A percentile compares a stretch with the other conserved stretches of the same genome.
phyloP scores from a whole-genome alignment of 2,888 invertebrate genomes.

The Drosophila robusta region DNA sequence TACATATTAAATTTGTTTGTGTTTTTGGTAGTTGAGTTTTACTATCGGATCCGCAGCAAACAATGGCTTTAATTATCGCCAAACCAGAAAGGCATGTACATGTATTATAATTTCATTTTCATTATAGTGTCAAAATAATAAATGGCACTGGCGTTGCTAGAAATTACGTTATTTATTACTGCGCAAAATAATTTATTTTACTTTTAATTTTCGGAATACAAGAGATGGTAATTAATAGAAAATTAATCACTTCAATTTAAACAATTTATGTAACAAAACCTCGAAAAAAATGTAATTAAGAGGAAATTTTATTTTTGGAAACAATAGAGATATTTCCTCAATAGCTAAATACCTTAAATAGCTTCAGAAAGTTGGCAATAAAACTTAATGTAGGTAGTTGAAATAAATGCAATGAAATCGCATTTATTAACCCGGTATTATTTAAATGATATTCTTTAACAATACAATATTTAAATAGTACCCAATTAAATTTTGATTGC shows the following conservation, averaged over 20 bases:
- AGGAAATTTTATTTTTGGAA: not conserved
- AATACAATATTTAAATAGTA: not conserved
- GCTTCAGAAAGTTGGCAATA: no score
- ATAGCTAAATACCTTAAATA: no score
- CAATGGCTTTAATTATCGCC: conserved; percentile 33
- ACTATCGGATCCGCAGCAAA: conserved; percentile 1
- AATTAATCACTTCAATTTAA: conserved; percentile 8
- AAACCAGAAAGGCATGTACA: conserved; percentile 18
- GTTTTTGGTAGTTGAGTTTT: conserved; percentile 21
- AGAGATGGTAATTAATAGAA: not conserved
- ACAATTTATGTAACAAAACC: conserved; percentile 3
- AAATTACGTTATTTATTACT: conserved; percentile 58
- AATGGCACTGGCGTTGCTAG: conserved; percentile 26
- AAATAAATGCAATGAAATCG: no score
- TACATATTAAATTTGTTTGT: not conserved
- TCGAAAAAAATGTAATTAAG: not conserved
- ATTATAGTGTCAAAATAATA: conserved; percentile 48
- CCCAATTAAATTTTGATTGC: conserved; percentile 43
- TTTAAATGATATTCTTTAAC: not conserved
- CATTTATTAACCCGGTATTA: not conserved
- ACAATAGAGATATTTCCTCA: not conserved
- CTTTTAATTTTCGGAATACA: conserved; percentile 4
- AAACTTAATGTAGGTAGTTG: no score
- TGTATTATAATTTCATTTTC: conserved; percentile 35
- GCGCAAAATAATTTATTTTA: conserved; percentile 43